Conservation (phyloP, 2,113 vertebrate species). For the Naja naja region DNA sequence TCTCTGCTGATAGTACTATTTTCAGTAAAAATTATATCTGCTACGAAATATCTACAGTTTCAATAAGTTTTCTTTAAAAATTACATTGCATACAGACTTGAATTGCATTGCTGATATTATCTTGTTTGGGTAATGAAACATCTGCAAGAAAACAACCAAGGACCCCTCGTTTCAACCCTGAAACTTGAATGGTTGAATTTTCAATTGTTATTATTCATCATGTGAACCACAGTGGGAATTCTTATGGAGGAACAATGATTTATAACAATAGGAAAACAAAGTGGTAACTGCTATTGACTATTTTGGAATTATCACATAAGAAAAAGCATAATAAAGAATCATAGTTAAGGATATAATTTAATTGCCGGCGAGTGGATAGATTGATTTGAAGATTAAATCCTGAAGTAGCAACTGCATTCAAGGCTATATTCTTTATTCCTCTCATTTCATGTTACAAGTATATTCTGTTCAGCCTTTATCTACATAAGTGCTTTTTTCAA, state of each 20-base stretch:
- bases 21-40: no score
- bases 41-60: neutral
- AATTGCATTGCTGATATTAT: neutral
- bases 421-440: neutral
- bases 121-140: neutral
- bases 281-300: neutral
- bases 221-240: neutral
- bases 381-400: neutral
- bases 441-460: constrained; percentile 6
- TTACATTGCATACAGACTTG: neutral
- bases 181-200: neutral
- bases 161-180: neutral
- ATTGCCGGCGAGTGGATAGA: neutral
- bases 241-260: neutral
- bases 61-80: neutral
- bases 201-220: neutral
- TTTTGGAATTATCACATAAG: neutral
- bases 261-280: neutral
- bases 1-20: neutral
- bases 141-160: neutral
- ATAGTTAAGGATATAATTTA: neutral
- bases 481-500: constrained; percentile 4
- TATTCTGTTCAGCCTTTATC: constrained; percentile 21
- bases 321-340: neutral
- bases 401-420: neutral